These are phyloP conservation scores for Pocota personata DNA, from an alignment of 2,888 invertebrate genomes.

Conservation along the genomic window DNA sequence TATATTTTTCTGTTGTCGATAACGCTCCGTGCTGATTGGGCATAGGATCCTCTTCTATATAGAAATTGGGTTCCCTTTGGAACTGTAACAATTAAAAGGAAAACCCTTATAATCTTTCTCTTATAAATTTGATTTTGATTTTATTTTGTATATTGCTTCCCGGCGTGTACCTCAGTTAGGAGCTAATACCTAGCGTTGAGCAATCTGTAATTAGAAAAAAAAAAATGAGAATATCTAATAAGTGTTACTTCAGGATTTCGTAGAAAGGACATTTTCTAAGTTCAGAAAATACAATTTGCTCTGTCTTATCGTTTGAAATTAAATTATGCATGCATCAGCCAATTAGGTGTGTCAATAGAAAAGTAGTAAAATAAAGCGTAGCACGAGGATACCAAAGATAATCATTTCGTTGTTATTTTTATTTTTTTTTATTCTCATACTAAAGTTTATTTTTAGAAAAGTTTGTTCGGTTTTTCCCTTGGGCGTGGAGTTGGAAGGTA, in stretches of 20 bases:
- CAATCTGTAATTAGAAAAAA: conserved; percentile 57
- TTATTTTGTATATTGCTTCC: background rate
- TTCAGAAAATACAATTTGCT: background rate
- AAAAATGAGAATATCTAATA: background rate
- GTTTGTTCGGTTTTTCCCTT: conserved; percentile 10
- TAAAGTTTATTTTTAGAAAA: conserved; percentile 62
- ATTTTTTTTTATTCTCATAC: conserved; percentile 19
- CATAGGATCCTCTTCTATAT: conserved; percentile 25
- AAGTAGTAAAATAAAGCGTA: conserved; percentile 31
- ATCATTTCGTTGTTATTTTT: conserved; percentile 21
- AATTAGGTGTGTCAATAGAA: conserved; percentile 59
- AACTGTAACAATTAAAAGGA: background rate
- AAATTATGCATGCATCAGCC: conserved; percentile 42
- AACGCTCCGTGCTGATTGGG: conserved; percentile 59
- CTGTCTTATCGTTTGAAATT: conserved; percentile 17
- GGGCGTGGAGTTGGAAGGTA: conserved; percentile 32
- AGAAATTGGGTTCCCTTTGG: conserved; percentile 43
- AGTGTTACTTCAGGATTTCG: conserved; percentile 3
- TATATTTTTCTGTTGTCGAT: conserved; percentile 33
- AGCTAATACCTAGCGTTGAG: conserved; percentile 51
- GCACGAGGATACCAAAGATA: conserved; percentile 48
- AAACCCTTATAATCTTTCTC: background rate
- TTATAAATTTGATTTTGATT: background rate
- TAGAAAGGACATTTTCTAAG: conserved; percentile 10
- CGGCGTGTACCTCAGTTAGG: conserved; percentile 21